Base-by-base conservation (phyloP, 2,113 vertebrate genomes). In the Chascanopsetta lugubris region DNA sequence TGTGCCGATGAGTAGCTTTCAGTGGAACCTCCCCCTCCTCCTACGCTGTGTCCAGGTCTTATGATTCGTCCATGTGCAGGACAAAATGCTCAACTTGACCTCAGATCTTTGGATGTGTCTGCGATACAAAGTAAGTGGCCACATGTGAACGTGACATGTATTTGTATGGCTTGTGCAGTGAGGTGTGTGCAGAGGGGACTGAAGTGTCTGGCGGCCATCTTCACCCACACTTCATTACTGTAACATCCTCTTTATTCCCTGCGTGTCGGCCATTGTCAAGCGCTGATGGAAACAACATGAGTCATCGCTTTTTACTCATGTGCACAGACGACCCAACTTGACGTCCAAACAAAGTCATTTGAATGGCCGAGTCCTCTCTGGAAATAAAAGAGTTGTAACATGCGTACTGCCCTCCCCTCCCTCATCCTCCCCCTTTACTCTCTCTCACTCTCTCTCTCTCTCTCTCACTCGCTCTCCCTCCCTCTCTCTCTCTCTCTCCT, bases 291-390 rank as follows among this genome's bases (percentile, higher is more conserved):
- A 66, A 43, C 34, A 20, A 21, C 58, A 55, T 64, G 30, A 69
- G 54, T 60, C 42, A 69, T 29, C 29, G 29, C n/a, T 36, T 36
- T 1, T 13, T 15, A 0, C 34, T 13, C 34, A 38, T 6, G 13
- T 6, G 13, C 34, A 38, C 34, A 38, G 12, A 30, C 29, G 8
- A 15, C 1, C 12, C 34, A 13, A 15, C 3, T 38, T 38, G 34
- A 38, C 34, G 13, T 15, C 34, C 15, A 15, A 38, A 38, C 34
- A 38, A 38, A 38, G 34, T 38, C 12, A 3, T 57, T 82, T 85
- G 80, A 88, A 81, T 62, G 54, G 63, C 60, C 69, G 68, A 84
- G 78, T 82, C 78, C 72, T 85, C 79, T 80, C 63, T 84, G 75
- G 80, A 76, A 77, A 90, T 85, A 83, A 73, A 38, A 50, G 72